Evolutionary conservation across 2,797 vertebrate species (phyloP).

Genomic region (Mastacembelus armatus): DNA sequence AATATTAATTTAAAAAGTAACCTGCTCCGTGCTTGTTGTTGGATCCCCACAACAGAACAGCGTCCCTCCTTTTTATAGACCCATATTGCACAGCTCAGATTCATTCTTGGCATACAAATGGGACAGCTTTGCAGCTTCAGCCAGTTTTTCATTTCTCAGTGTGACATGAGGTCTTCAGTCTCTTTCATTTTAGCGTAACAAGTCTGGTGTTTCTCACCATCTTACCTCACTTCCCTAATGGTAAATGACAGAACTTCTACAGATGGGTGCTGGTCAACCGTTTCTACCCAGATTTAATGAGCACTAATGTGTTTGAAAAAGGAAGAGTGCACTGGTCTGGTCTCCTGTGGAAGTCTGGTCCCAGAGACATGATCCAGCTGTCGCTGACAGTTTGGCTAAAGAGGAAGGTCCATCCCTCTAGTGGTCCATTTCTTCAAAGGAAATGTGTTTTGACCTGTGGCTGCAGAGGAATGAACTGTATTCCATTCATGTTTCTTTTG

Average conservation of each 20-base stretch:
- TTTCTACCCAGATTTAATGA: slow-evolving; percentile 16
- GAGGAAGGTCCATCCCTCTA: not conserved
- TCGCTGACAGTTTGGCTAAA: slow-evolving; percentile 7
- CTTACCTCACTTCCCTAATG: slow-evolving; percentile 6
- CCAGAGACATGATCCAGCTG: slow-evolving; percentile 35
- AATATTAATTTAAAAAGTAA: not conserved
- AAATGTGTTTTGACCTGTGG: slow-evolving; percentile 21
- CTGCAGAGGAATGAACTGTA: slow-evolving; percentile 10
- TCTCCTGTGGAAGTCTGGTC: not conserved
- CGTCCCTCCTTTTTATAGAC: not conserved
- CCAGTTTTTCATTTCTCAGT: slow-evolving; percentile 7
- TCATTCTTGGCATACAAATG: not conserved
- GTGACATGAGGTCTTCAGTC: slow-evolving; percentile 4
- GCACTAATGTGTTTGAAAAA: slow-evolving; percentile 6
- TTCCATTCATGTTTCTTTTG: slow-evolving; percentile 6
- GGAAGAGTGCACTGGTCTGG: not conserved
- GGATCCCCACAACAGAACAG: not conserved
- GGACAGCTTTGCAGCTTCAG: slow-evolving; percentile 7
- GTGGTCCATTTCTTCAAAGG: slow-evolving; percentile 19
- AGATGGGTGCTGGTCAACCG: not conserved
- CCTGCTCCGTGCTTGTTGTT: not conserved
- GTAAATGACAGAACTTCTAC: slow-evolving; percentile 1
- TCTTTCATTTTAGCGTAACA: not conserved
- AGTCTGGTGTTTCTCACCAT: slow-evolving; percentile 19
- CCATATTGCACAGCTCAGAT: not conserved